phyloP scores from a whole-genome alignment of 2,113 vertebrate species.

The Sterna hirundo region DNA sequence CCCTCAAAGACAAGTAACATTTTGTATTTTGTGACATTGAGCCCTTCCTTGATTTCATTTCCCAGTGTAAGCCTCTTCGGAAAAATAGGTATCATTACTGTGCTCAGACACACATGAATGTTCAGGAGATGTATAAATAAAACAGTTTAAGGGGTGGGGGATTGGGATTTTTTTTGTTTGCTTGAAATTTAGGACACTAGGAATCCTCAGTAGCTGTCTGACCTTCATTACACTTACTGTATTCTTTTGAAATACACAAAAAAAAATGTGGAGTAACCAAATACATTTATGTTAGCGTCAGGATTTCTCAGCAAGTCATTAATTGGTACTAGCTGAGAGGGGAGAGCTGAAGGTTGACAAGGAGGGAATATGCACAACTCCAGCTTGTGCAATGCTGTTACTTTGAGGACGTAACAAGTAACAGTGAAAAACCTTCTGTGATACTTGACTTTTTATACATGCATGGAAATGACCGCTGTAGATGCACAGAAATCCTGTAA shows the following conservation, averaged over 20 bases:
- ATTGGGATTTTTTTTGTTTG: neutral
- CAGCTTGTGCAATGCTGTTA: neutral
- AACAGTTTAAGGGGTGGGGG: neutral
- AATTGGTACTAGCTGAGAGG: neutral
- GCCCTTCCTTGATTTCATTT: neutral
- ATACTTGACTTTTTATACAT: neutral
- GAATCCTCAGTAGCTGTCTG: neutral
- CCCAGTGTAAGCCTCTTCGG: neutral
- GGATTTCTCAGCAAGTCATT: neutral
- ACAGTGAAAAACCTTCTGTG: neutral
- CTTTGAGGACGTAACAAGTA: rapidly evolving
- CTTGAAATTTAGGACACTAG: neutral
- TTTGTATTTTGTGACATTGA: neutral
- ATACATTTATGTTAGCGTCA: neutral
- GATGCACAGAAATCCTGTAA: slow-evolving; percentile 17
- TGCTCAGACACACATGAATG: neutral
- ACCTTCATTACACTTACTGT: neutral
- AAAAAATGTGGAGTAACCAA: neutral
- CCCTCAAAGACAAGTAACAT: neutral
- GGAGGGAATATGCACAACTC: neutral
- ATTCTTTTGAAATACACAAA: neutral
- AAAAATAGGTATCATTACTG: neutral
- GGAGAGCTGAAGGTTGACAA: neutral
- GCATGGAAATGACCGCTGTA: neutral
- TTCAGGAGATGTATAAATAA: neutral